Conservation (phyloP, 1,140 invertebrate genomes). For the Streblospio benedicti region DNA sequence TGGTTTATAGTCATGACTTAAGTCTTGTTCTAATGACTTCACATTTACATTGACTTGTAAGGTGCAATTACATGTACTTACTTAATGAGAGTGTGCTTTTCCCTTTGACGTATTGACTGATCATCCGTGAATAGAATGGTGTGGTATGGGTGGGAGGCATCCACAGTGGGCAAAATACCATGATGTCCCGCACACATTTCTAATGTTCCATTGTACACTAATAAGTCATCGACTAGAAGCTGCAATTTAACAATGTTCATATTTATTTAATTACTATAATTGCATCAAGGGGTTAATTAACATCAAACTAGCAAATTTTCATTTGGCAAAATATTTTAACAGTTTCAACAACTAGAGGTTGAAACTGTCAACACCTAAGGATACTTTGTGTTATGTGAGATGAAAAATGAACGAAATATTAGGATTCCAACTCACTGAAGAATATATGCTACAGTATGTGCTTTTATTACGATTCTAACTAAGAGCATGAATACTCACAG, state of each 20-base stretch:
- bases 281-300: too few species aligned
- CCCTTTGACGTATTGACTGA: conserved; percentile 35
- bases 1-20: too few species aligned
- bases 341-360: neutral
- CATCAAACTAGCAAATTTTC: too few species aligned
- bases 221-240: conserved; percentile 64
- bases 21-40: too few species aligned
- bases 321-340: neutral
- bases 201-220: conserved; percentile 64
- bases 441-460: too few species aligned
- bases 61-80: too few species aligned
- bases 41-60: too few species aligned
- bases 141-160: conserved; percentile 41
- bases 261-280: too few species aligned
- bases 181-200: conserved; percentile 42
- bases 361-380: neutral
- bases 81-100: conserved; percentile 42
- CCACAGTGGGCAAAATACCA: conserved; percentile 36
- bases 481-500: conserved; percentile 50
- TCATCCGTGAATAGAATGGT: conserved; percentile 50
- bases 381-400: too few species aligned
- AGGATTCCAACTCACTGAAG: too few species aligned
- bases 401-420: too few species aligned
- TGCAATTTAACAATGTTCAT: too few species aligned
- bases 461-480: conserved; percentile 9